Conservation (phyloP, 2,888 invertebrate species). For the Apamea epomidion region DNA sequence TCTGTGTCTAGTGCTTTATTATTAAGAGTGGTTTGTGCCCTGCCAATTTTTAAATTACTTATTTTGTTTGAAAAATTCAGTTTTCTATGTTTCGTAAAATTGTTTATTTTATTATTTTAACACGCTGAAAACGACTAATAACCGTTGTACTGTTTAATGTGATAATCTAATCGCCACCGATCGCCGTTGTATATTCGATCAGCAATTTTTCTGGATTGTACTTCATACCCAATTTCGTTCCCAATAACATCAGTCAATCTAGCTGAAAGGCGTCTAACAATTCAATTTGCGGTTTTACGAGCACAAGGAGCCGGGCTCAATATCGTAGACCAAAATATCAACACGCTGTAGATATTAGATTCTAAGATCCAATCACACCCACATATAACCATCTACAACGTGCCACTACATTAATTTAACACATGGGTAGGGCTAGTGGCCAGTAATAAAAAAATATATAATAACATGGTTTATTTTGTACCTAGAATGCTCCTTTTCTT, state of each 20-base stretch:
- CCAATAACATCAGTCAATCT: conserved; percentile 18
- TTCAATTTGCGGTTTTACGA: conserved; percentile 46
- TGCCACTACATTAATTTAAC: background rate
- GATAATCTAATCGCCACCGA: background rate
- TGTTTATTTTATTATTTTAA: no score
- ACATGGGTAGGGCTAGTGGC: background rate
- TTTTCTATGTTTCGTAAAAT: no score
- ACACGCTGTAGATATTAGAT: conserved; percentile 38
- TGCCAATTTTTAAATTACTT: background rate
- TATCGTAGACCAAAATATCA: conserved; percentile 30
- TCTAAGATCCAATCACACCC: conserved; percentile 30
- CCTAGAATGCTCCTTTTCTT: no score
- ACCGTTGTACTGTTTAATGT: background rate
- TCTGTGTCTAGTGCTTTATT: background rate
- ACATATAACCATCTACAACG: background rate
- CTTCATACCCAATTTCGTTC: background rate
- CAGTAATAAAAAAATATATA: background rate
- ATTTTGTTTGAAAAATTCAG: no score
- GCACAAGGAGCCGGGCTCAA: conserved; percentile 7
- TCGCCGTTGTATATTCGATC: no score
- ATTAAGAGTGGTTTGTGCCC: background rate
- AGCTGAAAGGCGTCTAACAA: conserved; percentile 19
- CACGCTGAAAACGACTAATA: background rate
- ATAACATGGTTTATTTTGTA: no score
- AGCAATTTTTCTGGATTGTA: no score